These are phyloP conservation scores for Canis aureus DNA, from an alignment of 2,113 vertebrate genomes.

Conservation along the genomic window DNA sequence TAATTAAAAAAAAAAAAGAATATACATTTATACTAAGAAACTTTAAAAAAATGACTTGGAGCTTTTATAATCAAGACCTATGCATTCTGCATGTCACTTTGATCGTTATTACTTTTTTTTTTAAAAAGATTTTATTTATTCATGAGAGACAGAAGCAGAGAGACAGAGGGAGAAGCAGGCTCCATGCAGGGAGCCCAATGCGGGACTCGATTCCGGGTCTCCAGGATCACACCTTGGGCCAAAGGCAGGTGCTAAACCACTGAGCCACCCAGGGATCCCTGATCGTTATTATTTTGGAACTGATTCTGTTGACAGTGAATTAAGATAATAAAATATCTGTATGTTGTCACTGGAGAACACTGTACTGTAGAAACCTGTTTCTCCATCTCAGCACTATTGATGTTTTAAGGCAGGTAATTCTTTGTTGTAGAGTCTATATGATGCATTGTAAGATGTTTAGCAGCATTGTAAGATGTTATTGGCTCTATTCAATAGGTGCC, in stretches of 20 bases:
- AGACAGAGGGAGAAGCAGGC: too few species aligned
- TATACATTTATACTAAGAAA: neutral
- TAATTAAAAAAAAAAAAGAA: neutral
- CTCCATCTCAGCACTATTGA: neutral
- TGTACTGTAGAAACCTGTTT: neutral
- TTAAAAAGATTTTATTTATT: too few species aligned
- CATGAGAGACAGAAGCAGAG: too few species aligned
- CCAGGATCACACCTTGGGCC: too few species aligned
- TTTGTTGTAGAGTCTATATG: neutral
- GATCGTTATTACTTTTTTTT: neutral
- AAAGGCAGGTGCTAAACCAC: too few species aligned
- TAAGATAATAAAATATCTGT: neutral
- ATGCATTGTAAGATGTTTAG: neutral
- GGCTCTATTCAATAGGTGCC: neutral
- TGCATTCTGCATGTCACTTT: neutral
- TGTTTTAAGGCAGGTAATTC: neutral
- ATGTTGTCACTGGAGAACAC: neutral
- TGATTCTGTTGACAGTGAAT: neutral
- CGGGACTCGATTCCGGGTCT: too few species aligned
- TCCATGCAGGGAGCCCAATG: too few species aligned
- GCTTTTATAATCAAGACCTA: neutral
- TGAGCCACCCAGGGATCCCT: neutral
- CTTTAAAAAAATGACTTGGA: neutral
- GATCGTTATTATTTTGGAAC: neutral
- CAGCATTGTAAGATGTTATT: too few species aligned